Base-by-base conservation (phyloP, 1,140 invertebrate genomes). In the Pentalonia nigronervosa region DNA sequence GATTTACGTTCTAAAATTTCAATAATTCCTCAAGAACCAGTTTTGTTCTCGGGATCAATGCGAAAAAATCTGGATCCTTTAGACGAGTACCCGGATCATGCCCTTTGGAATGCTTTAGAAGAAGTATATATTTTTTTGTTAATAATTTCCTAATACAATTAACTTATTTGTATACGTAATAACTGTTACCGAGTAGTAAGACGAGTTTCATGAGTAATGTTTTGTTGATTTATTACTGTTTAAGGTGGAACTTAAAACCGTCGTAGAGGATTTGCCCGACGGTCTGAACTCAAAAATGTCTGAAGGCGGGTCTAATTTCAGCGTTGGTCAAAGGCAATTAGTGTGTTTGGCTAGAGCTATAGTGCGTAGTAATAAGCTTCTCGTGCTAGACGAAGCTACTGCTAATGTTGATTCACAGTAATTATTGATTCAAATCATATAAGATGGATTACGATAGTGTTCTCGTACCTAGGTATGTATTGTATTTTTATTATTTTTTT, bases 331-430 rank as follows among this genome's bases (percentile, higher is more conserved):
- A 95, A 95, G 97, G 83, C 98, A 98, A 94, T 95, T 98, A 21
- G 94, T 98, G 2, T 98, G 97, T 94, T 95, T 98, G 94, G 97
- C 97, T 4, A 95, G 98, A 94, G 97, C 97, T 3, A 96, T 98
- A 56, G 95, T 98, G 0, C 95, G 97, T 41, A 96, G 97, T 34
- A 97, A 97, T 94, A 97, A 97, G 94, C 96, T 98, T 92, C 95
- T 98, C 0, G 96, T 98, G 20, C 94, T 98, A 87, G 97, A 98
- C 94, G 97, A 98, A 95, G 97, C 97, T 0, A 98, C 97, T 0
- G 97, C 97, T 4, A 97, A 97, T 92, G 96, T 98, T 3, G 97
- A 98, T 95, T 96, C 96, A 41, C 95, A 95, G 95, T 96, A 95
- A 94, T 94, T 93, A 47, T 23, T 7, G 41, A 45, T 45, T 30